Percentiles rank a stretch among this genome's conserved stretches.
Conservation (phyloP, 2,888 invertebrate species). For the Amphiduros pacificus region DNA sequence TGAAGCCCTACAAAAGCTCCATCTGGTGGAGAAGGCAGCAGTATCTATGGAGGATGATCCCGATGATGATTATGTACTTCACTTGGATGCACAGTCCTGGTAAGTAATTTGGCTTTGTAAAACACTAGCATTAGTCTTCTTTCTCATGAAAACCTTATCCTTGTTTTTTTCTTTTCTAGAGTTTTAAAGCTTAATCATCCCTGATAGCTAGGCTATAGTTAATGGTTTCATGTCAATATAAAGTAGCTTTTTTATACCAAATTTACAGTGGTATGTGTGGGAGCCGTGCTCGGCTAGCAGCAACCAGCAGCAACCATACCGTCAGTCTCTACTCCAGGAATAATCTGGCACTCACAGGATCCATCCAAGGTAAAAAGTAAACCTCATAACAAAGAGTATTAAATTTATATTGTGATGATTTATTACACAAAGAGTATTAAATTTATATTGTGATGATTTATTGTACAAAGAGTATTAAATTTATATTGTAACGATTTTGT, state of each 20-base stretch:
- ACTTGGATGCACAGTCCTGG: slow-evolving; percentile 7
- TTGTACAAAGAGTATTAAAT: neutral
- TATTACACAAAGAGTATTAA: neutral
- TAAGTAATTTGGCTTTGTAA: neutral
- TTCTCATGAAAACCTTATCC: too few relatives aligned
- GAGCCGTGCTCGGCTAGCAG: slow-evolving; percentile 35
- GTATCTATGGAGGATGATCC: neutral
- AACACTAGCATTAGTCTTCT: neutral
- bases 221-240: too few relatives aligned
- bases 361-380: slow-evolving; percentile 36
- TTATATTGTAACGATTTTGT: neutral
- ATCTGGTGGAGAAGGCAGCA: slow-evolving; percentile 7
- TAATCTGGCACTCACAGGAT: slow-evolving; percentile 32
- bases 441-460: neutral
- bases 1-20: too few relatives aligned
- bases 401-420: neutral
- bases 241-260: neutral
- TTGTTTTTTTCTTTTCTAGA: too few relatives aligned
- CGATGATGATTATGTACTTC: slow-evolving; percentile 13
- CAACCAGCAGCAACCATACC: slow-evolving; percentile 40
- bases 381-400: neutral
- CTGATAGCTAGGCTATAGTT: too few relatives aligned
- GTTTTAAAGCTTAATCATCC: too few relatives aligned
- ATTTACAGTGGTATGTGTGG: slow-evolving; percentile 4
- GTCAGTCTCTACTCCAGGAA: slow-evolving; percentile 36